Base-by-base conservation (phyloP, 2,113 vertebrate genomes). In the Colistium nudipinnis region DNA sequence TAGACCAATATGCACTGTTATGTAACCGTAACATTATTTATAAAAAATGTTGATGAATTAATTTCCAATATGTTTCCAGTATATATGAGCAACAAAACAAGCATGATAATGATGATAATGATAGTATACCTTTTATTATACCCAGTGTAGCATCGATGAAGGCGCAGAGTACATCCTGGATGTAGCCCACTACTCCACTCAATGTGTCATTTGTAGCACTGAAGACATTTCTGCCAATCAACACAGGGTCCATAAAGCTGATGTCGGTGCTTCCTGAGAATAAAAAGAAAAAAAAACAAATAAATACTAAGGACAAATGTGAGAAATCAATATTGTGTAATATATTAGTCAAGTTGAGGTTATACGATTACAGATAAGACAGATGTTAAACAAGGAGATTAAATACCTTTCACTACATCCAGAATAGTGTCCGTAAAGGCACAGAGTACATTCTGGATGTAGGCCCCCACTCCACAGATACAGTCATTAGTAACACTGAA, bases 191-290 rank as follows among this genome's bases (percentile, higher is more conserved):
- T 2, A 84, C 22, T 78, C 78, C 84, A 62, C 6, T 66, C 38
- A 83, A 39, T 6, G 19, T 33, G 59, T 85, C 70, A n/a, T 89
- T 73, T 8, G 57, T 55, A 14, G 20, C 25, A 6, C 28, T 74
- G 76, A 90, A 82, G 36, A 57, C 1, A 9, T 70, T 51, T 63
- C 86, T 83, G 64, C 88, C 88, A 1, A 89, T 24, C 0, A 77
- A 48, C 31, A 88, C 87, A 1, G 88, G 90, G 44, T 91, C 81
- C 3, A 88, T 74, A 56, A 75, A 82, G 59, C 76, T 86, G 6
- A 90, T 1, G 43, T 89, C 83, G 4, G 30, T 14, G 4, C 48
- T 75, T 81, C 87, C 90, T 91, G 62, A 39, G 49, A 31, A 67
- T 53, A 59, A 60, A 0, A 64, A 71, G 49, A 0, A 51, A 3